These are phyloP conservation scores for Dendronephthya gigantea DNA, from an alignment of 64 coral and sea anemone species.

Conservation along the genomic window DNA sequence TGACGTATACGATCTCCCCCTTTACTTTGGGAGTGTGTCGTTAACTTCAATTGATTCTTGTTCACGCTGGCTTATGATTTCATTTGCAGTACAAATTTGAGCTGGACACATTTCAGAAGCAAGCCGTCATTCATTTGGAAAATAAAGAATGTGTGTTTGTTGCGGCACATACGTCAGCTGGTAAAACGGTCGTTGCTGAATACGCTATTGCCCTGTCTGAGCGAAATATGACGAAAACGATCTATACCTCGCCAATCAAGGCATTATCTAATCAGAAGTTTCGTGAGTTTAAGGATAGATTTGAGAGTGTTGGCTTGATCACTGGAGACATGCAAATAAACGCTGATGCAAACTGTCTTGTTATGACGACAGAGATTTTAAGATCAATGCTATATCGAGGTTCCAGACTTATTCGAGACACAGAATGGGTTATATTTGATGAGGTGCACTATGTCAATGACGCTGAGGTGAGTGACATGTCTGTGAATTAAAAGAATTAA, in stretches of 20 bases:
- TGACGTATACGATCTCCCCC: too few relatives aligned
- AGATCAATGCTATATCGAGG: constrained; percentile 95
- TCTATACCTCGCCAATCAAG: constrained; percentile 95
- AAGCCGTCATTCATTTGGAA: constrained; percentile 67
- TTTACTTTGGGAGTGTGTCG: too few relatives aligned
- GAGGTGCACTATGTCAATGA: constrained; percentile 96
- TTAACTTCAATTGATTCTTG: too few relatives aligned
- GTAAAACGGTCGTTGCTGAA: constrained; percentile 84
- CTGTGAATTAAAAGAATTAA: too few relatives aligned
- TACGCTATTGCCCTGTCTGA: constrained; percentile 69
- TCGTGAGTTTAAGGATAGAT: constrained; percentile 86
- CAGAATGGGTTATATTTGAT: constrained; percentile 98
- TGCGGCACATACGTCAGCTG: constrained; percentile 87
- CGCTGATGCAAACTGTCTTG: constrained; percentile 75
- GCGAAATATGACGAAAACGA: constrained; percentile 42
- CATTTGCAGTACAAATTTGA: constrained; percentile 62
- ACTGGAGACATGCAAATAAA: constrained; percentile 91
- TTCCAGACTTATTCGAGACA: constrained; percentile 77
- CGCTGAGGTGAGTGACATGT: constrained; percentile 69
- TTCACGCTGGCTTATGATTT: too few relatives aligned
- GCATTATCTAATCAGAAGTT: constrained; percentile 98
- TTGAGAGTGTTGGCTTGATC: constrained; percentile 78
- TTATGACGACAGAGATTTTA: constrained; percentile 93
- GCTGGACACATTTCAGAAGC: constrained; percentile 82
- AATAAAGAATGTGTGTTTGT: constrained; percentile 82